Percentiles rank a stretch among this genome's conserved stretches.
Conservation (phyloP, 2,113 vertebrate genomes). For the Sinocyclocheilus maitianheensis region DNA sequence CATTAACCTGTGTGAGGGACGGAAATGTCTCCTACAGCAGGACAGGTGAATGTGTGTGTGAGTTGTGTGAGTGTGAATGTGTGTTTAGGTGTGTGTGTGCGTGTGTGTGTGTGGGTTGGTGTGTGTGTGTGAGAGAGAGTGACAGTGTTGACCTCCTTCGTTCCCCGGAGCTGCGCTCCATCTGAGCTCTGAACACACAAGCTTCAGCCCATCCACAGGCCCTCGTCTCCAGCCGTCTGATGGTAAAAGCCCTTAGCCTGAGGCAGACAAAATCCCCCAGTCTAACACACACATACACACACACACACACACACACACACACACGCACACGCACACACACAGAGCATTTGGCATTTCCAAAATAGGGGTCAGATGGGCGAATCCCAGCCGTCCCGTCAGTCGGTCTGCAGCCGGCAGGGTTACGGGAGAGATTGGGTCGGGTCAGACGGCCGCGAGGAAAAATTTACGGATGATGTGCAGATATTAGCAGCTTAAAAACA, state of each 20-base stretch:
- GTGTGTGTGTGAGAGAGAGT: constrained; percentile 26
- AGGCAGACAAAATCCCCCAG: too few species aligned
- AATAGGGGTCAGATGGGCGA: constrained; percentile 43
- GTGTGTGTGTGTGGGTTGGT: constrained; percentile 16
- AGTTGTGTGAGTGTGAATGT: background rate
- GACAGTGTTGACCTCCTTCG: constrained; percentile 37
- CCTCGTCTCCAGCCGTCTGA: too few species aligned
- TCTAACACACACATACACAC: background rate
- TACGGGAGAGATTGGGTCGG: constrained; percentile 16
- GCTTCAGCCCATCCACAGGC: too few species aligned
- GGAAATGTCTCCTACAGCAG: too few species aligned
- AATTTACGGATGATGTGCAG: background rate
- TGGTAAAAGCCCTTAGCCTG: too few species aligned
- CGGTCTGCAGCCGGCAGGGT: constrained; percentile 25
- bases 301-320: background rate
- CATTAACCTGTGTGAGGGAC: too few species aligned
- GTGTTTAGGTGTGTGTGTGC: background rate
- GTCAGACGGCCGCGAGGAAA: background rate
- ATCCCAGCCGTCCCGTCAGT: constrained; percentile 11
- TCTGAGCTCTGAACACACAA: constrained; percentile 16
- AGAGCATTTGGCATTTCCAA: constrained; percentile 36
- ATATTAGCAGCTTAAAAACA: background rate
- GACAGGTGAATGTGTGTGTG: background rate
- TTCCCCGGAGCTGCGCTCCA: background rate
- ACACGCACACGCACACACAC: background rate